Conservation (phyloP, 1,140 invertebrate genomes). For the Drosophila tropicalis region DNA sequence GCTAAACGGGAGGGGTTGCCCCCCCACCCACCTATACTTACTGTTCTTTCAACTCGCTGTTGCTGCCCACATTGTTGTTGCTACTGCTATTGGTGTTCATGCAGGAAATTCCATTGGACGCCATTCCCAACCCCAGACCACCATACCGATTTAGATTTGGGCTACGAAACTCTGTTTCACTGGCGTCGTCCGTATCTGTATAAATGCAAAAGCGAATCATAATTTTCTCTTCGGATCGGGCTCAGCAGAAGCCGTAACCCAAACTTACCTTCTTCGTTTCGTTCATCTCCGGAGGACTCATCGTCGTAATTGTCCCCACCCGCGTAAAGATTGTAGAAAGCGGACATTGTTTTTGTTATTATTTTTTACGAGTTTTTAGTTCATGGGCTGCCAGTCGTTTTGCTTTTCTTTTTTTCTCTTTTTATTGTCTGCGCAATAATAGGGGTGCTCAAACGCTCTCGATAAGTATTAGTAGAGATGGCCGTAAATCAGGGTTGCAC, state of each 20-base stretch:
- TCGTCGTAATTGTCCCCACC: constrained; percentile 66
- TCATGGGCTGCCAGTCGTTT: neutral
- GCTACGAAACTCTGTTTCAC: constrained; percentile 92
- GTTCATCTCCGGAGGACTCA: constrained; percentile 70
- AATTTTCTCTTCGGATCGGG: neutral
- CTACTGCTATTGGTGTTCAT: constrained; percentile 39
- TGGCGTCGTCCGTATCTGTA: constrained; percentile 95
- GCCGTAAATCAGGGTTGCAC: too few species aligned
- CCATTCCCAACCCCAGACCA: constrained; percentile 84
- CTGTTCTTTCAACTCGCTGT: constrained; percentile 94
- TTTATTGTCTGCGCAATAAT: too few species aligned
- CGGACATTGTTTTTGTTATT: constrained; percentile 36
- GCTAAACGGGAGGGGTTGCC: neutral
- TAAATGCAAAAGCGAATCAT: constrained; percentile 52
- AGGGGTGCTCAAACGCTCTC: too few species aligned
- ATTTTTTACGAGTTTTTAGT: neutral
- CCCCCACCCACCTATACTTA: constrained; percentile 81
- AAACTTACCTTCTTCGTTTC: constrained; percentile 68
- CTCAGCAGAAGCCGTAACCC: neutral
- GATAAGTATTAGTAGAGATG: too few species aligned
- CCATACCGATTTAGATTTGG: constrained; percentile 84
- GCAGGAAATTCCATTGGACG: constrained; percentile 84
- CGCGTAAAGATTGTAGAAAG: constrained; percentile 59
- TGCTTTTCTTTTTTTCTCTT: too few species aligned
- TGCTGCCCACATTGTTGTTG: constrained; percentile 61